Evolutionary conservation across 2,888 invertebrate genomes (phyloP).

Genomic region (Asteroscopus sphinx): DNA sequence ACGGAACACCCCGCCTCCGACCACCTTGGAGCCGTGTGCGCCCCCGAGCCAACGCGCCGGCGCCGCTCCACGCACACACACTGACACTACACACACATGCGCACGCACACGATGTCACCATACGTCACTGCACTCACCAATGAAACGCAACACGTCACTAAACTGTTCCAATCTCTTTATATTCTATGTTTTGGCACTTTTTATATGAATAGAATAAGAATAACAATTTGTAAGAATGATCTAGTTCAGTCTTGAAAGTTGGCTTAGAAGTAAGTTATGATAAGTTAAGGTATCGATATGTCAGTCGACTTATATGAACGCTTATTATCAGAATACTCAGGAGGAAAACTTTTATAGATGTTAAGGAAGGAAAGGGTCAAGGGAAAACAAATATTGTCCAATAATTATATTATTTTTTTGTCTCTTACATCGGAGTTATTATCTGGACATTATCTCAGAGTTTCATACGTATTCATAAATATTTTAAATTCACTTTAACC

Average conservation of each 20-base stretch:
- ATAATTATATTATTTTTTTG: constrained; percentile 51
- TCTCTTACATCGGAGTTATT: constrained; percentile 46
- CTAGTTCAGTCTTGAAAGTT: constrained; percentile 81
- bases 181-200: constrained; percentile 66
- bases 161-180: constrained; percentile 30
- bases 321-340: constrained; percentile 47
- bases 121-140: constrained; percentile 54
- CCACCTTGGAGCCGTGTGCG: constrained; percentile 91
- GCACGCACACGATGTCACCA: constrained; percentile 50
- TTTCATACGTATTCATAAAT: constrained; percentile 34
- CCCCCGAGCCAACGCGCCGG: constrained; percentile 76
- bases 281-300: constrained; percentile 79
- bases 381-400: constrained; percentile 58
- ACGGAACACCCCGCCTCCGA: constrained; percentile 94
- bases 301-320: constrained; percentile 69
- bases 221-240: constrained; percentile 65
- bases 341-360: constrained; percentile 42
- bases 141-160: constrained; percentile 32
- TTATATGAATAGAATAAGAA: constrained; percentile 52
- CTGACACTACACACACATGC: constrained; percentile 48
- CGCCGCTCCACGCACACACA: constrained; percentile 50
- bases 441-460: constrained; percentile 52
- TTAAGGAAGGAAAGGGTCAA: constrained; percentile 50
- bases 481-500: constrained; percentile 61
- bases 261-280: constrained; percentile 74